These are phyloP conservation scores for Drosophila jambulina DNA, from an alignment of 1,140 invertebrate species.

Conservation along the genomic window DNA sequence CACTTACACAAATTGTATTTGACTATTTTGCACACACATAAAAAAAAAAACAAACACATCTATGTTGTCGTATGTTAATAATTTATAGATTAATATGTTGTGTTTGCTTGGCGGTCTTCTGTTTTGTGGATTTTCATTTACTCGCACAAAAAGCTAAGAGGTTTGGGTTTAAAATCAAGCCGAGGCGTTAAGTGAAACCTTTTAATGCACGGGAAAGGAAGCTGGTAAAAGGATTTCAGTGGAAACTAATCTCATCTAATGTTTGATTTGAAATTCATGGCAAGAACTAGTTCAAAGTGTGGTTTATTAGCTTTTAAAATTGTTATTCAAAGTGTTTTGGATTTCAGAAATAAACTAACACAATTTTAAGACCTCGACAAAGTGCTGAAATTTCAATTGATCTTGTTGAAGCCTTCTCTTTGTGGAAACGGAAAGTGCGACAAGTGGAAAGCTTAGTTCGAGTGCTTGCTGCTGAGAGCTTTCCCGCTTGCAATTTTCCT, in stretches of 20 bases:
- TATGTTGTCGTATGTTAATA: slow-evolving; percentile 43
- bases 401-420: not conserved
- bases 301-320: not conserved
- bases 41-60: slow-evolving; percentile 56
- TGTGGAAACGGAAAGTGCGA: not conserved
- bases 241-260: not conserved
- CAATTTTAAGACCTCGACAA: not conserved
- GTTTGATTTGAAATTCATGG: not conserved
- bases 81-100: slow-evolving; percentile 48
- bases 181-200: slow-evolving; percentile 22
- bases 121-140: slow-evolving; percentile 31
- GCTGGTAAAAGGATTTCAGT: not conserved
- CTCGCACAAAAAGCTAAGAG: not conserved
- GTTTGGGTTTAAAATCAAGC: not conserved
- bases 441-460: not conserved
- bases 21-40: slow-evolving; percentile 50
- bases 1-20: slow-evolving; percentile 52
- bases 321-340: not conserved
- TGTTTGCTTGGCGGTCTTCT: slow-evolving; percentile 21
- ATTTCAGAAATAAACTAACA: not conserved
- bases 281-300: too few relatives aligned
- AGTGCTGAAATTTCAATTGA: not conserved
- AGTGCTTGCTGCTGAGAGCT: slow-evolving; percentile 5
- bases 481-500: slow-evolving; percentile 7
- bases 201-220: not conserved